Conservation (phyloP, 2,113 vertebrate species). For the Brevimyrus niger region DNA sequence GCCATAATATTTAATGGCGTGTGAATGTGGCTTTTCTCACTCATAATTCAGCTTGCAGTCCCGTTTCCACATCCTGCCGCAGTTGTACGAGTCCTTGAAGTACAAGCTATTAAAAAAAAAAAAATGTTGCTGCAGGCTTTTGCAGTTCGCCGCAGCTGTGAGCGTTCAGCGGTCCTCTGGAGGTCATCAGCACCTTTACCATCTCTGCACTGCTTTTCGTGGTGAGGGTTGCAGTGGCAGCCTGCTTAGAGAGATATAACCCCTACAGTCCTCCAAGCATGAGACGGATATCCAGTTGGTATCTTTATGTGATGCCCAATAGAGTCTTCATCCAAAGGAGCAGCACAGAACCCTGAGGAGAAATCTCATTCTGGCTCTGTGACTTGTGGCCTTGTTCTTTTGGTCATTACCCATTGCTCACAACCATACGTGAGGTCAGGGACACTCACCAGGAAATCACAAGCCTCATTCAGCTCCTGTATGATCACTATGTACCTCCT, state of each 20-base stretch:
- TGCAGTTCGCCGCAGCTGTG: not conserved
- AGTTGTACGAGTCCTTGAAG: not conserved
- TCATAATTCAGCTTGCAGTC: not conserved
- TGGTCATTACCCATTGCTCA: not conserved
- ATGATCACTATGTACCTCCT: not conserved
- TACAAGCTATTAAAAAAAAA: not conserved
- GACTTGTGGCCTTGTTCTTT: not conserved
- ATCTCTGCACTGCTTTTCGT: not conserved
- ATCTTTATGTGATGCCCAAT: not conserved
- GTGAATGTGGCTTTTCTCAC: not conserved
- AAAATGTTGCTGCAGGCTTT: not conserved
- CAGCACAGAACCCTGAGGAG: not conserved
- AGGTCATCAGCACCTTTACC: not conserved
- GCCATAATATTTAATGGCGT: not conserved
- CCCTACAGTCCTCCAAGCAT: not conserved
- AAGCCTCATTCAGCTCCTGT: not conserved
- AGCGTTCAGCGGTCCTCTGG: not conserved
- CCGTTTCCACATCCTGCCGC: not conserved
- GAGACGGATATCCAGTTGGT: not conserved
- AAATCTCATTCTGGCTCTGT: not conserved
- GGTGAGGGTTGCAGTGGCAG: not conserved
- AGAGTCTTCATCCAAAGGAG: not conserved
- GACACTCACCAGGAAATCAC: not conserved
- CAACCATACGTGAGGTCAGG: not conserved
- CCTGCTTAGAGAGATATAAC: not conserved